Percentiles rank a stretch among this genome's conserved stretches.
Conservation (phyloP, 2,113 vertebrate species). For the Columba janthina region DNA sequence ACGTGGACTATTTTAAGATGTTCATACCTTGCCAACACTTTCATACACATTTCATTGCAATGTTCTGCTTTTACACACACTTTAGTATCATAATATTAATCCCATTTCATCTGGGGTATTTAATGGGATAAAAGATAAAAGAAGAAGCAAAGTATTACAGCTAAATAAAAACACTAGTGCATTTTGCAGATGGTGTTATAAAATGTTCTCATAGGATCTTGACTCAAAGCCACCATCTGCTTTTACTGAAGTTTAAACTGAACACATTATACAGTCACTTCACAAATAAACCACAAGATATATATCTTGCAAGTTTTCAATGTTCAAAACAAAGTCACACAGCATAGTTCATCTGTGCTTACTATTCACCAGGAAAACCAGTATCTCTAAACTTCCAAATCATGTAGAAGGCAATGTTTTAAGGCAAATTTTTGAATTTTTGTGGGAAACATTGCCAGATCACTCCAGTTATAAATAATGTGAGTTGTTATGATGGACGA, state of each 20-base stretch:
- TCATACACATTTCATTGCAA: background rate
- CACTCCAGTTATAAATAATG: background rate
- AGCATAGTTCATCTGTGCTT: background rate
- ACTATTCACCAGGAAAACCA: background rate
- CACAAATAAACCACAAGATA: background rate
- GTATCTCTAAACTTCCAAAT: background rate
- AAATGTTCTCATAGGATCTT: slow-evolving; percentile 28
- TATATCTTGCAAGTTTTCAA: background rate
- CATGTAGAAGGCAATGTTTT: background rate
- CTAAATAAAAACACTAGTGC: slow-evolving; percentile 2
- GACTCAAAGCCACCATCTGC: background rate
- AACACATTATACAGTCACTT: background rate
- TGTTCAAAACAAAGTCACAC: background rate
- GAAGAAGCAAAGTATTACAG: slow-evolving; percentile 1
- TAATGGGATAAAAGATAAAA: slow-evolving; percentile 46
- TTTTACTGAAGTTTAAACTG: slow-evolving; percentile 25
- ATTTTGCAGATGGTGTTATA: slow-evolving; percentile 14
- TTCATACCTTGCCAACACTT: background rate
- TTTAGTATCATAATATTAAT: slow-evolving; percentile 27
- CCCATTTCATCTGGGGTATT: slow-evolving; percentile 17
- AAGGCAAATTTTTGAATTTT: background rate
- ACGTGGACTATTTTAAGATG: background rate
- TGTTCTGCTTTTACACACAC: slow-evolving; percentile 12
- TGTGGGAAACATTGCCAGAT: background rate
- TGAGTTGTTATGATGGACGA: background rate